Evolutionary conservation across 1,140 invertebrate species (phyloP), one percentile per base, ranked within the genome.

Genomic region (Sycophaga agraensis): DNA sequence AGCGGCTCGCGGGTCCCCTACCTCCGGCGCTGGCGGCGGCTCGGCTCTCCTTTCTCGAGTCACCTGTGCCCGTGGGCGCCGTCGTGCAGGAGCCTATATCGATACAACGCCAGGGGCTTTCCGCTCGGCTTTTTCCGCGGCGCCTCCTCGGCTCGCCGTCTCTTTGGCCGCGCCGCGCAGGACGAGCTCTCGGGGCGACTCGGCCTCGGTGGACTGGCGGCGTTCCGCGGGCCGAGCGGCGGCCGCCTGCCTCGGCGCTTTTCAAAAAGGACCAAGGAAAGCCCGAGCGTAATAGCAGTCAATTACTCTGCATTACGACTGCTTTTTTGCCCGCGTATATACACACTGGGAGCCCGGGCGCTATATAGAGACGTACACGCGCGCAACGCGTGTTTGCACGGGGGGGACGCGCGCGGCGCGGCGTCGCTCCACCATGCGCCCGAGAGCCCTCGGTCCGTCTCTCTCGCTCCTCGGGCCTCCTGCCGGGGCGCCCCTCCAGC

Each of bases 31-130:
- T 12, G 4, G 22, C 4, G 11, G 2, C 43, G 4, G 11, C n/a
- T 6, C 19, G 24, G 11, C 19, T 34, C 45, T 31, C 59, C 51
- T 62, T 55, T 55, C 43, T 62, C 51, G 43, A 24, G 19, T 62
- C 55, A 62, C 59, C 51, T 62, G 51, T n/a, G n/a, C n/a, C n/a
- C n/a, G n/a, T n/a, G n/a, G n/a, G n/a, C n/a, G n/a, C n/a, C n/a
- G n/a, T n/a, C n/a, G n/a, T n/a, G n/a, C n/a, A n/a, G n/a, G n/a
- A n/a, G n/a, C 35, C 39, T 21, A 12, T 24, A 16, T 24, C 43
- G 17, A 43, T 43, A 43, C 40, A n/a, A n/a, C n/a, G n/a, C 37
- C 37, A 39, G 37, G 37, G 3, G 6, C 14, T 39, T 16, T 39
- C 37, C 37, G 14, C 4, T 39, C n/a, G 4, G n/a, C 11, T 19